These are phyloP conservation scores for Halocynthia roretzi DNA, from an alignment of 23 tunicate species.

Conservation along the genomic window DNA sequence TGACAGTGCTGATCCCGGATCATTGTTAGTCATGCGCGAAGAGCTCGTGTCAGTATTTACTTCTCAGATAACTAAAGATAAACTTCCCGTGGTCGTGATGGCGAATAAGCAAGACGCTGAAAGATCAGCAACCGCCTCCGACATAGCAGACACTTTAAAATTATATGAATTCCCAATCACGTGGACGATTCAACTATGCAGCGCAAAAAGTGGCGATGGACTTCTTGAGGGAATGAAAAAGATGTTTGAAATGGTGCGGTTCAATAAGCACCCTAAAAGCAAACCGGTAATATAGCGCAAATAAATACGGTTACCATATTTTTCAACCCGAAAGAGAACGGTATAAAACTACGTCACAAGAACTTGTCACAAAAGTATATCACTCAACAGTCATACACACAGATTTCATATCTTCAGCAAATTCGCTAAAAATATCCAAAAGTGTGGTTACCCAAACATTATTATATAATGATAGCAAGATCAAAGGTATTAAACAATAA, in stretches of 20 bases:
- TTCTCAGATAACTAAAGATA: not conserved
- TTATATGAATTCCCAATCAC: constrained; percentile 4
- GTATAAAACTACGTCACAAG: too few species aligned
- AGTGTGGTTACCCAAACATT: too few species aligned
- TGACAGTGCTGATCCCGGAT: constrained; percentile 18
- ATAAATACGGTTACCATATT: too few species aligned
- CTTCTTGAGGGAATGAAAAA: constrained; percentile 12
- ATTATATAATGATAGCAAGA: too few species aligned
- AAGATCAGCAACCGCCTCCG: constrained; percentile 3
- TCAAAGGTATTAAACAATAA: too few species aligned
- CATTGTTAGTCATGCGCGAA: constrained; percentile 8
- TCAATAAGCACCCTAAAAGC: not conserved
- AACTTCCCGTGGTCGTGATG: constrained; percentile 18
- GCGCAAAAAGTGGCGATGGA: constrained; percentile 23
- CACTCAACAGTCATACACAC: too few species aligned
- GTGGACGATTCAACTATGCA: constrained; percentile 17
- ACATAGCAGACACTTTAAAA: constrained; percentile 18
- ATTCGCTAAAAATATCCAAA: too few species aligned
- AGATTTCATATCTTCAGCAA: too few species aligned
- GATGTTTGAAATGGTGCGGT: not conserved
- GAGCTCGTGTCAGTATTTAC: not conserved
- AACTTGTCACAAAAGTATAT: too few species aligned
- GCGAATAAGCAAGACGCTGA: constrained; percentile 11
- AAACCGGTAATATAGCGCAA: too few species aligned
- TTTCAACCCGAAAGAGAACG: too few species aligned